Evolutionary conservation across 2,888 invertebrate genomes (phyloP), one percentile per base, ranked within the genome.

Genomic region (Mylabris sibirica): DNA sequence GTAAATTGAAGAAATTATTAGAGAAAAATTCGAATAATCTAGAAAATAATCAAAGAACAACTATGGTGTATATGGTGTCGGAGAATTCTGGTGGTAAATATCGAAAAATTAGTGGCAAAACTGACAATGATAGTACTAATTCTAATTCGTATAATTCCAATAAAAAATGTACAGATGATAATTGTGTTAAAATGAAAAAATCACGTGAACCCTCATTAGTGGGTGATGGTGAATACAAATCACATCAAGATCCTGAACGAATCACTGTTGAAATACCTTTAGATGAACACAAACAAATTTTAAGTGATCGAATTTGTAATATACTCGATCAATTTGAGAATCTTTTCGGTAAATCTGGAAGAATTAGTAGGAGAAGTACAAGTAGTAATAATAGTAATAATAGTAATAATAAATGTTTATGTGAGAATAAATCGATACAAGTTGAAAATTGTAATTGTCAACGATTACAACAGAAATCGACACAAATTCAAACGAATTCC

Each of bases 1-100:
- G 83, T 26, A 88, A 87, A 76, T 79, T 89, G 17, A 89, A 88
- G 79, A 79, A 82, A 74, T 81, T 84, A 35, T 74, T 85, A 17
- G 82, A 84, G 74, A 79, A 76, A 30, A 63, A 64, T 12, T 22
- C 12, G 5, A 8, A 26, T 17, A 26, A 35, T 34, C 11, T 22
- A 11, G 11, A 24, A 12, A 20, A 24, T 24, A 22, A 24, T 17
- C 77, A 78, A 63, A 81, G 78, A 67, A 74, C 79, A 1, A 81
- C 80, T 1, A 76, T 82, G 5, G 80, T 82, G 20, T 83, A 84
- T 65, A 74, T 78, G 66, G 67, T 75, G n/a, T 65, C 70, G 0
- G 59, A 73, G n/a, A 62, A 68, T 22, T 63, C 35, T 0, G 30
- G 30, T 30, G 30, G 8, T 30, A 30, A 30, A 30, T 30, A 30